Evolutionary conservation across 2,888 invertebrate species (phyloP).

Genomic region (Netelia inedita): DNA sequence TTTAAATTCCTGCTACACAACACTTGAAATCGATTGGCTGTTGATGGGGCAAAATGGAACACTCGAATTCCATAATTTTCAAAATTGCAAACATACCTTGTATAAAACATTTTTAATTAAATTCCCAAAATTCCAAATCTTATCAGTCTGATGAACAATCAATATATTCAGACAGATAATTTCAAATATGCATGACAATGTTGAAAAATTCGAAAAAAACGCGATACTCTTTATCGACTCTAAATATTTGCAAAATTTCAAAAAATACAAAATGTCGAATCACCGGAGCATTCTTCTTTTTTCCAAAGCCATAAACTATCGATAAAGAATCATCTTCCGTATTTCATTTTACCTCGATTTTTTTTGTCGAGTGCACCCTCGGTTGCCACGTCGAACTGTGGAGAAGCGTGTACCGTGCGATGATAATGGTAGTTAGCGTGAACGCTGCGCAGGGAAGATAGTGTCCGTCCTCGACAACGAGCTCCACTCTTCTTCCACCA

Average conservation of each 20-base stretch:
- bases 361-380: neutral
- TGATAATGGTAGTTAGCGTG: conserved; percentile 80
- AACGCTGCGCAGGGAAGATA: conserved; percentile 79
- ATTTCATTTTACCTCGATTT: conserved; percentile 5
- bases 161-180: no score
- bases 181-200: no score
- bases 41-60: conserved; percentile 4
- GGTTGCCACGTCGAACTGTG: conserved; percentile 1
- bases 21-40: conserved; percentile 76
- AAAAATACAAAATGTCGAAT: no score
- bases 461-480: conserved; percentile 68
- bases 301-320: neutral
- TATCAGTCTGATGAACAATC: neutral
- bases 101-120: no score
- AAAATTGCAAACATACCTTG: no score
- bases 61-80: neutral
- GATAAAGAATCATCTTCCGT: conserved; percentile 12
- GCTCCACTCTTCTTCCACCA: conserved; percentile 58
- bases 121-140: neutral
- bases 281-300: neutral
- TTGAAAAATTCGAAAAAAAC: no score
- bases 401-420: conserved; percentile 61
- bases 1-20: conserved; percentile 74
- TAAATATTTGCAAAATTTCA: no score
- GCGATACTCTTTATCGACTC: no score